Conservation (phyloP, 2,888 invertebrate species). For the Acanthosoma haemorrhoidale region DNA sequence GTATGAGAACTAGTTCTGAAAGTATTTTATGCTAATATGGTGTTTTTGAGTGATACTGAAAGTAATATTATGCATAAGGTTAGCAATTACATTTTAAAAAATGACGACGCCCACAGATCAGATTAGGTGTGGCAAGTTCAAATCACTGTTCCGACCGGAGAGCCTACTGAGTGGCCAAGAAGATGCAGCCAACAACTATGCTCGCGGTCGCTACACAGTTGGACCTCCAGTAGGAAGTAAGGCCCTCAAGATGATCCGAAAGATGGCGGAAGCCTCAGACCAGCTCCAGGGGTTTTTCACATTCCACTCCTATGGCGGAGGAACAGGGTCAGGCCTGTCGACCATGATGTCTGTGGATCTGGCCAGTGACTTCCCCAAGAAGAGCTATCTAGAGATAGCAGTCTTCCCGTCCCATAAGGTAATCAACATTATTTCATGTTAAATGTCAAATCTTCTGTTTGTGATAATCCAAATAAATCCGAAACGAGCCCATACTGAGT, state of each 20-base stretch:
- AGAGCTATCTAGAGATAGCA: conserved; percentile 50
- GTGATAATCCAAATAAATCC: too few relatives aligned
- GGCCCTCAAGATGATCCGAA: background rate
- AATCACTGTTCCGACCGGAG: conserved; percentile 2
- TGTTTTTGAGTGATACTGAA: too few relatives aligned
- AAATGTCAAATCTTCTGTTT: too few relatives aligned
- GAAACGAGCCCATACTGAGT: too few relatives aligned
- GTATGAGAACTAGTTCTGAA: too few relatives aligned
- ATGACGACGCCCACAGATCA: too few relatives aligned
- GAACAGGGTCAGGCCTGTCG: conserved; percentile 32
- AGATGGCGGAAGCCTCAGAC: conserved; percentile 20
- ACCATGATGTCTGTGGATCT: conserved; percentile 32
- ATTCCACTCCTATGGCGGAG: conserved; percentile 35
- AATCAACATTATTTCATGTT: background rate
- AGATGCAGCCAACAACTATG: conserved; percentile 22
- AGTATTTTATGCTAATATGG: too few relatives aligned
- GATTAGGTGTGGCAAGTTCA: conserved; percentile 3
- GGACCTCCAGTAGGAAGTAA: conserved; percentile 47
- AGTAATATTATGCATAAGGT: too few relatives aligned
- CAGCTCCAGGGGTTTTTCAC: conserved; percentile 30
- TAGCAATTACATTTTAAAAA: too few relatives aligned
- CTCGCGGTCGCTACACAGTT: conserved; percentile 45
- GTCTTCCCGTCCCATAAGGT: conserved; percentile 47
- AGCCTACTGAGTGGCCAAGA: background rate
- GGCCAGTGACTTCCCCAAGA: conserved; percentile 48